phyloP scores from a whole-genome alignment of 1,140 invertebrate genomes.

The Ostrea denselamellosa region DNA sequence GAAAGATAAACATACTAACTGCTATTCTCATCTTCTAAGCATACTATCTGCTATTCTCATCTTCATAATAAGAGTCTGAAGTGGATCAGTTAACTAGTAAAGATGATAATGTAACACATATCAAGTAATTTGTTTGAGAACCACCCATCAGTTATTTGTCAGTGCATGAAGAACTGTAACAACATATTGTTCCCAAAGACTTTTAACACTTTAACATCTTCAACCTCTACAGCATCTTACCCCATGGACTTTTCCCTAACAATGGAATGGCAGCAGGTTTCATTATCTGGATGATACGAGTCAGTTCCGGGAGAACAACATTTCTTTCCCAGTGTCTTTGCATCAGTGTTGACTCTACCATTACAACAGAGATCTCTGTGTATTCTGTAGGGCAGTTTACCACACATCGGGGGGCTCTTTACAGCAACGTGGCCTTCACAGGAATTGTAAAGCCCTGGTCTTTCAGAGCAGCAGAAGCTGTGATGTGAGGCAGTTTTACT shows the following conservation, averaged over 20 bases:
- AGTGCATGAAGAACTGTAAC: too few relatives aligned
- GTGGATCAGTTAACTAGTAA: too few relatives aligned
- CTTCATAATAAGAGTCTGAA: too few relatives aligned
- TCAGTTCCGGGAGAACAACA: neutral
- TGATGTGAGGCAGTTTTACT: neutral
- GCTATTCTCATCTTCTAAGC: too few relatives aligned
- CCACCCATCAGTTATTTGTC: neutral
- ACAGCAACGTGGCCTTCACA: neutral
- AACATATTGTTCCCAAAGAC: too few relatives aligned
- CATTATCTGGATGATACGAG: neutral
- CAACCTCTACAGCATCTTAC: neutral
- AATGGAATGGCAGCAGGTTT: neutral
- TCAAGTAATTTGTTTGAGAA: too few relatives aligned
- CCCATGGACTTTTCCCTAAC: neutral
- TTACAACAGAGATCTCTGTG: neutral
- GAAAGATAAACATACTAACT: too few relatives aligned
- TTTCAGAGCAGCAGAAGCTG: neutral
- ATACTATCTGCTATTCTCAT: too few relatives aligned
- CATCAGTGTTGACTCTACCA: neutral
- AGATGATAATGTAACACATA: too few relatives aligned
- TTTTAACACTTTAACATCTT: neutral
- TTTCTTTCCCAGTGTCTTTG: neutral
- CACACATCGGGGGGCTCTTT: neutral
- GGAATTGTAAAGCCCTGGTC: neutral
- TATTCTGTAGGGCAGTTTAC: neutral